Percentiles rank a stretch among this genome's conserved stretches.
Conservation (phyloP, 2,797 vertebrate genomes). For the Cygnus olor region DNA sequence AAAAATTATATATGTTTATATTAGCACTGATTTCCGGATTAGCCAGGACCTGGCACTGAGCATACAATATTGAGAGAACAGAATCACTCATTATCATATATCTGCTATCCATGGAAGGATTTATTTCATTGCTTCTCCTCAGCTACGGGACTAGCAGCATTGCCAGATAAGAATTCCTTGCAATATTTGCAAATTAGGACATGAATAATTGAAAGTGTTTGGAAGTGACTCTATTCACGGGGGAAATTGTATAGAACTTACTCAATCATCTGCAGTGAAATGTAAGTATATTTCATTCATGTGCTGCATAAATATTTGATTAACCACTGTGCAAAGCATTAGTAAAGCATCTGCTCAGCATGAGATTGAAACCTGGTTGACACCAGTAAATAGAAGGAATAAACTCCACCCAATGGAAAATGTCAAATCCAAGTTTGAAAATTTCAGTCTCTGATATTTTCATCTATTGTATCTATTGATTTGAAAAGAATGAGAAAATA, state of each 20-base stretch:
- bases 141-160: neutral
- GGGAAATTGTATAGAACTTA: slow-evolving; percentile 56
- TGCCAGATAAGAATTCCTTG: slow-evolving; percentile 24
- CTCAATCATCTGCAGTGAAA: slow-evolving; percentile 37
- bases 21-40: slow-evolving; percentile 40
- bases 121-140: neutral
- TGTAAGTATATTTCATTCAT: slow-evolving; percentile 47
- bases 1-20: neutral
- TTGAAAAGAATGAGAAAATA: neutral
- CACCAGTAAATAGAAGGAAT: slow-evolving; percentile 2
- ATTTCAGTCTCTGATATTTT: neutral
- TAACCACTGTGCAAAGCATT: slow-evolving; percentile 31
- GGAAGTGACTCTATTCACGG: slow-evolving; percentile 3
- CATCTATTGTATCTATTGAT: neutral
- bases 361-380: neutral
- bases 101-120: neutral
- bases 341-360: slow-evolving; percentile 20
- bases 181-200: slow-evolving; percentile 54
- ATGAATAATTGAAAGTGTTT: slow-evolving; percentile 64
- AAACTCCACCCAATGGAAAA: neutral
- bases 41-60: neutral
- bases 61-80: neutral
- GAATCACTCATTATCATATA: neutral
- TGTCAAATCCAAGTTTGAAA: neutral
- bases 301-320: slow-evolving; percentile 61